phyloP scores from a whole-genome alignment of 2,888 invertebrate genomes.

The Patella caerulea region DNA sequence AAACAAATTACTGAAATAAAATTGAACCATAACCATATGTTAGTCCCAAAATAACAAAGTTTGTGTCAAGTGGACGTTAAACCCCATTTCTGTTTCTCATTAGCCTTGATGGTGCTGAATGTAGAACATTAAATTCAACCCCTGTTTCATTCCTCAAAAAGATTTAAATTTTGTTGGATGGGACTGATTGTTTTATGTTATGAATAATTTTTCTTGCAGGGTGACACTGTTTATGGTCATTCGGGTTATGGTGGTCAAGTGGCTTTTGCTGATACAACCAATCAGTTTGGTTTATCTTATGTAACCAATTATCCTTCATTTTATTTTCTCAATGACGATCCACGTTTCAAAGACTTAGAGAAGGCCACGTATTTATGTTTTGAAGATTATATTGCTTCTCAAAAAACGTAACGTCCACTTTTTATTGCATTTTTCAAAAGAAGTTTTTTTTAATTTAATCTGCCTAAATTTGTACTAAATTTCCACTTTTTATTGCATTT shows the following conservation, averaged over 20 bases:
- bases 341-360: slow-evolving; percentile 38
- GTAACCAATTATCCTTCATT: slow-evolving; percentile 62
- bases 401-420: background rate
- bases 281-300: slow-evolving; percentile 67
- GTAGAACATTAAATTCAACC: too few relatives aligned
- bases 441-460: too few relatives aligned
- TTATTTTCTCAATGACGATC: slow-evolving; percentile 39
- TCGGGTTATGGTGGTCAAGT: slow-evolving; percentile 71
- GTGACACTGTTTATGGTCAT: slow-evolving; percentile 57
- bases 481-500: too few relatives aligned
- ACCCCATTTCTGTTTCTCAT: too few relatives aligned
- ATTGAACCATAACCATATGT: too few relatives aligned
- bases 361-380: slow-evolving; percentile 37
- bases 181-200: background rate
- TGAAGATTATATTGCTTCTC: slow-evolving; percentile 29
- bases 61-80: too few relatives aligned
- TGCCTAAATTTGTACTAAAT: too few relatives aligned
- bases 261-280: slow-evolving; percentile 62
- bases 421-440: too few relatives aligned
- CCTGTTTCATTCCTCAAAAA: background rate
- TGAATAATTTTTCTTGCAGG: slow-evolving; percentile 32
- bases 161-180: background rate
- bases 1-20: too few relatives aligned
- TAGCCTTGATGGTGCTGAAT: too few relatives aligned
- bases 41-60: too few relatives aligned